A percentile compares a stretch with the other conserved stretches of the same genome.
These are phyloP conservation scores for Aurelia sp. DNA, from an alignment of 30 jellyfish, hydroid and myxozoan species.

Conservation along the genomic window DNA sequence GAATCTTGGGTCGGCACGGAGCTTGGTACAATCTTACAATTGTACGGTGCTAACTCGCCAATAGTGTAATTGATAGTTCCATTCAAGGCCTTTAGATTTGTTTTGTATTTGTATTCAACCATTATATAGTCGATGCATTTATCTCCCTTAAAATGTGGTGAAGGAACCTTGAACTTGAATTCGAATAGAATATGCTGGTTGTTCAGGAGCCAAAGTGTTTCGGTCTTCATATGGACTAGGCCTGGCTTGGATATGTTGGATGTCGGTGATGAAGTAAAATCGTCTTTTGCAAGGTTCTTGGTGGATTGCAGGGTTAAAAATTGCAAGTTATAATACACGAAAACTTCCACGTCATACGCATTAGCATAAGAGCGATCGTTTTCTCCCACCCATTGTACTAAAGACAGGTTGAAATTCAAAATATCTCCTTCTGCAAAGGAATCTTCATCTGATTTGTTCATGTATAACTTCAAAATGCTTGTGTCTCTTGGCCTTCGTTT, in stretches of 20 bases:
- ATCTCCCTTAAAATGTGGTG: not conserved
- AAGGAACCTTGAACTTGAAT: constrained; percentile 13
- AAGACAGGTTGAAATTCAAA: constrained; percentile 16
- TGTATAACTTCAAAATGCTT: too few species aligned
- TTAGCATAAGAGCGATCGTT: constrained; percentile 13
- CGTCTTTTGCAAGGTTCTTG: not conserved
- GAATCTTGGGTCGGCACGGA: not conserved
- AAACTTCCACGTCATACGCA: constrained; percentile 40
- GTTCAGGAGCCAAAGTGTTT: constrained; percentile 11
- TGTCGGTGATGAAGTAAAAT: not conserved
- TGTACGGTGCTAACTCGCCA: not conserved
- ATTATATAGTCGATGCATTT: not conserved
- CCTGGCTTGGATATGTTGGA: constrained; percentile 8
- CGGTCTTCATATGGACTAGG: constrained; percentile 2
- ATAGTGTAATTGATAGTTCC: not conserved
- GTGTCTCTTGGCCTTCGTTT: too few species aligned
- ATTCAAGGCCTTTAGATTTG: not conserved
- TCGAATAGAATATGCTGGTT: constrained; percentile 1
- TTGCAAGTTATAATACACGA: constrained; percentile 32
- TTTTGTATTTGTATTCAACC: constrained; percentile 11
- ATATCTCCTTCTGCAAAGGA: constrained; percentile 18
- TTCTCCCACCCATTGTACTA: constrained; percentile 26
- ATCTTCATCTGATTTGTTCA: not conserved
- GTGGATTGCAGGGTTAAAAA: constrained; percentile 33
- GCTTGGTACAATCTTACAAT: not conserved